A percentile compares a stretch with the other conserved stretches of the same genome.
Conservation (phyloP, 2,113 vertebrate species). For the Acrocephalus kingi region DNA sequence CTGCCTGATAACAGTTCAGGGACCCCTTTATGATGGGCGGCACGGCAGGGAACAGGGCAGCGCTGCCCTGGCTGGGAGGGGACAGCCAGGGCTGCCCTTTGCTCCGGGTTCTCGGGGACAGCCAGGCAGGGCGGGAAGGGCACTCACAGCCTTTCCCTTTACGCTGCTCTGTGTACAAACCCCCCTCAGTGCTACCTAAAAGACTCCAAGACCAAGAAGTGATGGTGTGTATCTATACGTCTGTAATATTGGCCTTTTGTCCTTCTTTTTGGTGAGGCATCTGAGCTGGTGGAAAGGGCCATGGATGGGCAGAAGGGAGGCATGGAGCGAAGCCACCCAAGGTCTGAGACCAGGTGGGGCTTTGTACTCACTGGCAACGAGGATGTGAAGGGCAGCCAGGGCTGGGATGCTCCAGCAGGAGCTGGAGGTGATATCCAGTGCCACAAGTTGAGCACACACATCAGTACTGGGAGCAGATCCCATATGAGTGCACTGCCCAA, state of each 20-base stretch:
- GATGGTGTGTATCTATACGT: not conserved
- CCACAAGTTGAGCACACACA: not conserved
- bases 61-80: not conserved
- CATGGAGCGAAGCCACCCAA: not conserved
- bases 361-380: not conserved
- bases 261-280: not conserved
- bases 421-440: not conserved
- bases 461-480: not conserved
- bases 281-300: not conserved
- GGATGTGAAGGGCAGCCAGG: not conserved
- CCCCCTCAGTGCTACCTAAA: not conserved
- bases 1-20: conserved; percentile 79
- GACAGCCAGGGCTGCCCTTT: conserved; percentile 12
- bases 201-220: not conserved
- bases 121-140: not conserved
- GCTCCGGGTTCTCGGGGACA: not conserved
- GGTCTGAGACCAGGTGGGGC: not conserved
- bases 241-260: not conserved
- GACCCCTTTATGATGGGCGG: conserved; percentile 51
- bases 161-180: not conserved
- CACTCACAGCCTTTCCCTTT: not conserved
- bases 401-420: not conserved
- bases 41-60: not conserved
- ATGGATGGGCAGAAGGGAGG: not conserved
- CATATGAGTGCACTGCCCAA: not conserved